Evolutionary conservation across 2,113 vertebrate species (phyloP).

Genomic region (Otis tarda): DNA sequence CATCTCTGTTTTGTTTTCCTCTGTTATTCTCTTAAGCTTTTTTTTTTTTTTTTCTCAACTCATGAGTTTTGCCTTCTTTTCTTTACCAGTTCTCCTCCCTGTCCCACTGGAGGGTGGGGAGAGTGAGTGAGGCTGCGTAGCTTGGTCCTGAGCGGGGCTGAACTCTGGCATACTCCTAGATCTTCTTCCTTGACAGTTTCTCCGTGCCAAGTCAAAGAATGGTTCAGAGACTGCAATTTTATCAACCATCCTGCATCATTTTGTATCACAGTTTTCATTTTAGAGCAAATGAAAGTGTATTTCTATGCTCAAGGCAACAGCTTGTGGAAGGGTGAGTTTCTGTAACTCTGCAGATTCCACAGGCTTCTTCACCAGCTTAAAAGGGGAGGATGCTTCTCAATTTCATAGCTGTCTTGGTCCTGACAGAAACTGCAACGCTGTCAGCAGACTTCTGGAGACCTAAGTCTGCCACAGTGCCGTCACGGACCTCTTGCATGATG

Average conservation of each 20-base stretch:
- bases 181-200: background rate
- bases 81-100: no score
- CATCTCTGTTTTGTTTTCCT: no score
- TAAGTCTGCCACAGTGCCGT: background rate
- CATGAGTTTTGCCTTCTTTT: no score
- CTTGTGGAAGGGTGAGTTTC: background rate
- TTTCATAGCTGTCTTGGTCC: background rate
- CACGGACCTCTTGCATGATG: background rate
- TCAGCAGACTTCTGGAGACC: background rate
- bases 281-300: background rate
- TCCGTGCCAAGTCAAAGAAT: background rate
- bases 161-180: background rate
- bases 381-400: background rate
- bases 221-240: background rate
- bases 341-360: background rate
- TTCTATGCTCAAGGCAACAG: background rate
- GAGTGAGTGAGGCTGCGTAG: no score
- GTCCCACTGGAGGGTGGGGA: no score
- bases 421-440: background rate
- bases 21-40: no score
- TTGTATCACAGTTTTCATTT: background rate
- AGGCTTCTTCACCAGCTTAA: background rate
- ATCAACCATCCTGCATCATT: background rate
- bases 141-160: no score
- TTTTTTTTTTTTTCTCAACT: no score